A percentile compares a stretch with the other conserved stretches of the same genome.
Evolutionary conservation across 2,113 vertebrate genomes (phyloP).

Genomic region (Columba janthina): DNA sequence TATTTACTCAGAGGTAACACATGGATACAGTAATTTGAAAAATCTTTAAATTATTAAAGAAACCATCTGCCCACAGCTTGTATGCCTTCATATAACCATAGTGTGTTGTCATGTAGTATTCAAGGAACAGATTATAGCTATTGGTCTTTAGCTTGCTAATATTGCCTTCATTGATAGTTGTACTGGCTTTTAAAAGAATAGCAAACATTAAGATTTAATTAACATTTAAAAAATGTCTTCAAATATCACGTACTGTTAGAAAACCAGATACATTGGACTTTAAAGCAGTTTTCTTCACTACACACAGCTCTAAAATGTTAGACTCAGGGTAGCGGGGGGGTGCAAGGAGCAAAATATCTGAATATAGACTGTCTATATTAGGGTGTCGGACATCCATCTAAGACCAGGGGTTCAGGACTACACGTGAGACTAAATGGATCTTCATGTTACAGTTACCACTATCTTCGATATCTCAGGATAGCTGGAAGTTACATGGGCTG

Average conservation of each 20-base stretch:
- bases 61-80: conserved; percentile 22
- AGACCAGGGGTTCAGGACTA: neutral
- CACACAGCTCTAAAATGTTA: neutral
- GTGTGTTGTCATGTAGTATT: neutral
- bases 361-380: neutral
- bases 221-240: neutral
- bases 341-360: neutral
- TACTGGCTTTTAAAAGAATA: neutral
- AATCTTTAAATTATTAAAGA: conserved; percentile 40
- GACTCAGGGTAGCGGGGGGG: too few species aligned
- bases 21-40: neutral
- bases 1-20: neutral
- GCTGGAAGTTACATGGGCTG: neutral
- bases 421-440: neutral
- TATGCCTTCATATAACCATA: neutral
- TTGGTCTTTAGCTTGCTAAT: neutral
- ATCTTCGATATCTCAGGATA: neutral
- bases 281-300: neutral
- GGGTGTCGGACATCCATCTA: neutral
- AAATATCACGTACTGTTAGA: neutral
- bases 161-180: neutral
- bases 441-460: neutral
- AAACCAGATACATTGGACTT: neutral
- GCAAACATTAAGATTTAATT: neutral
- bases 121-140: conserved; percentile 5